phyloP scores from a whole-genome alignment of 2,113 vertebrate genomes.

The Redunca redunca region DNA sequence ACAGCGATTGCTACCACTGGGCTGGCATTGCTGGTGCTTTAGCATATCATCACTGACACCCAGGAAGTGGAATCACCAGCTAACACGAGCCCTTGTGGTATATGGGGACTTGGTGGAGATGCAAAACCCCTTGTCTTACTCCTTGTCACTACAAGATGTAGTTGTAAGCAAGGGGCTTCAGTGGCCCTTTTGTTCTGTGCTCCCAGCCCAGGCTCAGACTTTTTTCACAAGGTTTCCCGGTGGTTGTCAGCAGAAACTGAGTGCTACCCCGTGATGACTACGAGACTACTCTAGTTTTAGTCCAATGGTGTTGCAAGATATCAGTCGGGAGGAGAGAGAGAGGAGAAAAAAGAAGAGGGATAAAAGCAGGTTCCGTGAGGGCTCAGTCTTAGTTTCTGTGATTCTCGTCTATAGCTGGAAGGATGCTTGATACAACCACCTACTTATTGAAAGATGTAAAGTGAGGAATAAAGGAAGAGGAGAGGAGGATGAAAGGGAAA shows the following conservation, averaged over 20 bases:
- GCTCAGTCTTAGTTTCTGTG: background rate
- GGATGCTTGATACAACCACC: background rate
- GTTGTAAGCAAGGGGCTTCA: background rate
- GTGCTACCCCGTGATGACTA: no score
- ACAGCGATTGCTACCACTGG: conserved; percentile 66
- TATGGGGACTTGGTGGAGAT: background rate
- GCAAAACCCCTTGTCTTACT: background rate
- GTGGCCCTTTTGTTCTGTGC: background rate
- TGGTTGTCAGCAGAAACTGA: background rate
- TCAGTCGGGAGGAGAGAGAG: background rate
- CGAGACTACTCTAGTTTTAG: background rate
- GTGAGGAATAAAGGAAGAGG: background rate
- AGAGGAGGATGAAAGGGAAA: background rate
- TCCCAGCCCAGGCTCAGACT: background rate
- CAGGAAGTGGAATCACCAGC: conserved; percentile 74
- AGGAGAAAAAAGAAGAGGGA: background rate
- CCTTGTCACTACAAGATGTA: conserved; percentile 41
- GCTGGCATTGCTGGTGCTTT: conserved; percentile 43
- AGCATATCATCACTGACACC: conserved; percentile 66
- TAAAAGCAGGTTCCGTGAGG: background rate
- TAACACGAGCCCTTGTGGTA: conserved; percentile 51
- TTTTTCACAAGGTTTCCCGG: background rate
- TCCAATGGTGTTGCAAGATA: background rate
- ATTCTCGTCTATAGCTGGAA: background rate
- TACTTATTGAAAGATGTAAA: background rate